A percentile compares a stretch with the other conserved stretches of the same genome.
Evolutionary conservation across 2,888 invertebrate species (phyloP).

Genomic region (Micoletzkya japonica): DNA sequence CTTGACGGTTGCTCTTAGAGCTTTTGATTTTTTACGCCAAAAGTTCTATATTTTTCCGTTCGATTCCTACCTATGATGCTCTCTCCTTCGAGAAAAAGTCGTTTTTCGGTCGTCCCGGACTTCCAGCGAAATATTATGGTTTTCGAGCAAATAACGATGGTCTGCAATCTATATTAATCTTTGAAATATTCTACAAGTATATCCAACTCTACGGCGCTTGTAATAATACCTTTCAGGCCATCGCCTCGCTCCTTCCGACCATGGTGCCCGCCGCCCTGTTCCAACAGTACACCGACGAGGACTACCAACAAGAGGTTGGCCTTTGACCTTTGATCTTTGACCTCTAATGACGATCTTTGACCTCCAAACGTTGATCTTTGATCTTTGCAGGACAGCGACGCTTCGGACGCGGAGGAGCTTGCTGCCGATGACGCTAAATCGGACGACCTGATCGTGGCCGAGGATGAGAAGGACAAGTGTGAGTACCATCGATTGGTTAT

Average conservation of each 20-base stretch:
- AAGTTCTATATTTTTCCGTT: too few species aligned
- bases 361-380: slow-evolving; percentile 10
- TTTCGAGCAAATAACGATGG: too few species aligned
- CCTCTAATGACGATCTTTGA: background rate
- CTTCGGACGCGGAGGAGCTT: slow-evolving; percentile 45
- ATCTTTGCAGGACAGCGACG: slow-evolving; percentile 37
- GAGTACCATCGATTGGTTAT: too few species aligned
- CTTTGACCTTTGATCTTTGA: slow-evolving; percentile 16
- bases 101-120: too few species aligned
- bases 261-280: slow-evolving; percentile 44
- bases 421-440: slow-evolving; percentile 30
- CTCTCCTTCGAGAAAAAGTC: too few species aligned
- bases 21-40: too few species aligned
- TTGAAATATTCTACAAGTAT: too few species aligned
- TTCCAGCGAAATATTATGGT: too few species aligned
- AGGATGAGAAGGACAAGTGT: slow-evolving; percentile 26
- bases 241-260: slow-evolving; percentile 36
- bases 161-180: too few species aligned
- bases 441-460: slow-evolving; percentile 5
- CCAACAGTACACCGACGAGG: slow-evolving; percentile 45
- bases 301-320: slow-evolving; percentile 35
- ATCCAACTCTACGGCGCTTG: too few species aligned
- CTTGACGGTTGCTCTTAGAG: too few species aligned
- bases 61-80: too few species aligned
- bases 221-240: slow-evolving; percentile 9